These are phyloP conservation scores for Pelagia noctiluca DNA, from an alignment of 30 jellyfish, hydroid and myxozoan species.

Conservation along the genomic window DNA sequence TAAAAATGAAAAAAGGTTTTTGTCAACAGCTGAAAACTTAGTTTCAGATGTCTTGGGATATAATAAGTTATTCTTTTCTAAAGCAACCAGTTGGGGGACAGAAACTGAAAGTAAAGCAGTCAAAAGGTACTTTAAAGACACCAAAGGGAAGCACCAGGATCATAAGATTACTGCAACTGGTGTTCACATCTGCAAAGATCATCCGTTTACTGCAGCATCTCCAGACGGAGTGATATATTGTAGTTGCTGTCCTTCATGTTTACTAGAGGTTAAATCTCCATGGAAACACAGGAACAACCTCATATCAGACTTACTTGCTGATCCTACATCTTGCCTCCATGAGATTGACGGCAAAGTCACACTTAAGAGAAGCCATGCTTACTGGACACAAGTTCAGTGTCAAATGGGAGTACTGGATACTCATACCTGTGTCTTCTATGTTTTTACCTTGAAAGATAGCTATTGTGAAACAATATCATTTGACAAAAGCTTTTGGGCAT, in stretches of 20 bases:
- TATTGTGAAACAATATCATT: constrained; percentile 26
- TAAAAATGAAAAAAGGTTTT: constrained; percentile 20
- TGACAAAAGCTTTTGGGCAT: constrained; percentile 19
- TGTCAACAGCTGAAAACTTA: constrained; percentile 15
- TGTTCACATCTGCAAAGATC: constrained; percentile 39
- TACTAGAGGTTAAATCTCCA: constrained; percentile 39
- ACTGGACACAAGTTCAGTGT: constrained; percentile 34
- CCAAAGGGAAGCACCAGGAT: constrained; percentile 37
- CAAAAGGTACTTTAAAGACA: constrained; percentile 43
- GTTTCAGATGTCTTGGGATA: constrained; percentile 34
- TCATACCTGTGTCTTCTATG: constrained; percentile 20
- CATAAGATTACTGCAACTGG: constrained; percentile 25
- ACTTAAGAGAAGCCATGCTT: constrained; percentile 18
- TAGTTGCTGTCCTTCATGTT: constrained; percentile 46
- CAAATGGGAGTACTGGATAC: constrained; percentile 39
- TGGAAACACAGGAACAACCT: constrained; percentile 24
- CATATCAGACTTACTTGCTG: constrained; percentile 31
- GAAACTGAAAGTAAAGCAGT: constrained; percentile 32
- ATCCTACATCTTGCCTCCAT: constrained; percentile 27
- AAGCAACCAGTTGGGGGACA: constrained; percentile 43
- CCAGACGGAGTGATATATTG: constrained; percentile 43
- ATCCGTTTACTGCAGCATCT: constrained; percentile 20
- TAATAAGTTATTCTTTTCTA: constrained; percentile 18
- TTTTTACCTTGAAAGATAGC: constrained; percentile 25
- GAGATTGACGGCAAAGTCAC: constrained; percentile 25